Evolutionary conservation across 2,888 invertebrate genomes (phyloP), one percentile per base, ranked within the genome.

Genomic region (Mythimna vitellina): DNA sequence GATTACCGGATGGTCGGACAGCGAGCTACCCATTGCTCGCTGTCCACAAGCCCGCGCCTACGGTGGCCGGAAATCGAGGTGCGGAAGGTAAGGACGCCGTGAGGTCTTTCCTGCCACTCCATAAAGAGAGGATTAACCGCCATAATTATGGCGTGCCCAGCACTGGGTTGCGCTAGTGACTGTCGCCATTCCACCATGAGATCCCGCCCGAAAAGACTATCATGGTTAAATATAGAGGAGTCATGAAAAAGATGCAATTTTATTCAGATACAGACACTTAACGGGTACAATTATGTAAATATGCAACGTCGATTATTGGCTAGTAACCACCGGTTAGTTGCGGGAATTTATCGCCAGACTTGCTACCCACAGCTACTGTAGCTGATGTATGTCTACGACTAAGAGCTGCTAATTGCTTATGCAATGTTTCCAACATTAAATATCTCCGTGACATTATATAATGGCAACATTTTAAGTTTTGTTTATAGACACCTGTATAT

Each of bases 251-350:
- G 91, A 92, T 87, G 93, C 93, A 95, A 94, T 95, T 95, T 95
- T 93, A 95, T 96, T 95, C 92, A 95, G 94, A 95, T 95, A 91
- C 88, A 83, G 90, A 94, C 94, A 93, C 95, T 95, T 94, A 93
- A 90, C 90, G 91, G 87, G 88, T 86, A 93, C 93, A 95, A 95
- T 95, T 95, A 96, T 95, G 95, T 93, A 95, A 96, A 95, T 95
- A 91, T 89, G 88, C 90, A 83, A 90, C 89, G 92, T 92, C 92
- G 92, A 93, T 95, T 94, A 95, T 93, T 93, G 92, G 90, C 91
- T 91, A 92, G 93, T 94, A 94, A 93, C 92, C 90, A 94, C 91
- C 87, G 89, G 90, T 92, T 94, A 93, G 93, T 91, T 89, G 89
- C 90, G 88, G 90, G 91, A 94, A 95, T 95, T 94, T 94, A 94